Conservation (phyloP, 2,113 vertebrate genomes). For the Ceratotherium simum region DNA sequence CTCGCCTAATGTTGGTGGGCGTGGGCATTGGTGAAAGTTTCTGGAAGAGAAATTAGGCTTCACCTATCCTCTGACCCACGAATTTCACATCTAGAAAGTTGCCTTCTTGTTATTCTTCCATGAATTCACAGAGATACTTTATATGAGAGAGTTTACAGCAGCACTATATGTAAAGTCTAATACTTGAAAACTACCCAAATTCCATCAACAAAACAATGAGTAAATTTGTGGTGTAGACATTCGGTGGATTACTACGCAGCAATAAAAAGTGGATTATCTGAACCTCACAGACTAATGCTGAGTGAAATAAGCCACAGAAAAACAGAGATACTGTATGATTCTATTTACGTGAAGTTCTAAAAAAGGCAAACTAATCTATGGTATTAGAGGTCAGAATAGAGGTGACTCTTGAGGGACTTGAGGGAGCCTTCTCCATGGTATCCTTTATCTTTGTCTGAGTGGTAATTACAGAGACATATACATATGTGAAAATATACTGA, state of each 20-base stretch:
- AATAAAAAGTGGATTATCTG: not conserved
- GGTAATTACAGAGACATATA: too few relatives aligned
- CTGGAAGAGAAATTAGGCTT: not conserved
- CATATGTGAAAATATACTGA: not conserved
- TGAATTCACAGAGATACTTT: not conserved
- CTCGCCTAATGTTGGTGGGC: not conserved
- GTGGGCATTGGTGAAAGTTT: not conserved
- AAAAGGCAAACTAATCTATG: fast-evolving
- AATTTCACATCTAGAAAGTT: not conserved
- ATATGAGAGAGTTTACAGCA: fast-evolving
- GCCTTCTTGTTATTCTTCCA: not conserved
- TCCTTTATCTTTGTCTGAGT: not conserved
- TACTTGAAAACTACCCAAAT: not conserved
- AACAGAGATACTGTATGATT: fast-evolving
- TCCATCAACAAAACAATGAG: not conserved
- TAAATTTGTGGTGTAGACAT: too few relatives aligned
- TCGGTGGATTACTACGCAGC: not conserved
- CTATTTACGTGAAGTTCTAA: not conserved
- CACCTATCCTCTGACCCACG: not conserved
- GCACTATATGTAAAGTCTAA: fast-evolving
- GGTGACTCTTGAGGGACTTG: not conserved
- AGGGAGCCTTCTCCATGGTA: fast-evolving
- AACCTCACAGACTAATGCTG: not conserved
- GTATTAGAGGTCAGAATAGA: not conserved
- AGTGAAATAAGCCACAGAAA: not conserved